These are phyloP conservation scores for Schizopygopsis malacanthus DNA, from an alignment of 2,797 vertebrate species.

Conservation along the genomic window DNA sequence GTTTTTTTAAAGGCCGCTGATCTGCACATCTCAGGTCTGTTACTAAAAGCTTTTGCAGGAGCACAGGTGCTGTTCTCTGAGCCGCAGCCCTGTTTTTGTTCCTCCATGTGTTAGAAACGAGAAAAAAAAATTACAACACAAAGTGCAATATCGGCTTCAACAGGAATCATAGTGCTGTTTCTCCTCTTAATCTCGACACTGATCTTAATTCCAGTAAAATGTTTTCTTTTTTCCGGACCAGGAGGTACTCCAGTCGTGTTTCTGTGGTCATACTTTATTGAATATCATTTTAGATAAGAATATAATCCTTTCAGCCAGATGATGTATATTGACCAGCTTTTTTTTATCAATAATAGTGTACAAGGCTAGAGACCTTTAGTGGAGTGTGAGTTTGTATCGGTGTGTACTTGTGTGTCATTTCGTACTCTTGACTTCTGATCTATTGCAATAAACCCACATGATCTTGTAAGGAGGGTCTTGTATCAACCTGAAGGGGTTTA, in stretches of 20 bases:
- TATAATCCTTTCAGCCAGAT: conserved; percentile 82
- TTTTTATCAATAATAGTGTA: conserved; percentile 71
- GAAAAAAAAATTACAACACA: conserved; percentile 69
- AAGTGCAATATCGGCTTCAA: conserved; percentile 72
- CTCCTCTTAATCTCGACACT: conserved; percentile 80
- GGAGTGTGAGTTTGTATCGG: conserved; percentile 38
- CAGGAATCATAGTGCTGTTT: conserved; percentile 80
- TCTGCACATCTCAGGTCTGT: conserved; percentile 8
- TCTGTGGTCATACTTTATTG: conserved; percentile 84
- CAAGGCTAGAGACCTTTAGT: conserved; percentile 58
- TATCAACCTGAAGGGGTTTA: conserved; percentile 14
- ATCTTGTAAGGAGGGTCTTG: conserved; percentile 22
- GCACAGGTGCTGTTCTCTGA: conserved; percentile 22
- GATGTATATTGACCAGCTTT: conserved; percentile 86
- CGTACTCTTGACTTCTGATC: conserved; percentile 44
- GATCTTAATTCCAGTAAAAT: conserved; percentile 87
- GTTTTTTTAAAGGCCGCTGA: conserved; percentile 1
- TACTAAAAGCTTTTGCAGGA: conserved; percentile 41
- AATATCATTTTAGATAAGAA: conserved; percentile 89
- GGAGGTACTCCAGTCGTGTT: conserved; percentile 79
- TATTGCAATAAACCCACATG: conserved; percentile 37
- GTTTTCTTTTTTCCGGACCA: conserved; percentile 74
- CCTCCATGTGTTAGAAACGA: conserved; percentile 20
- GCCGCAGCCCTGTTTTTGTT: conserved; percentile 1
- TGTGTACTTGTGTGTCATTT: conserved; percentile 36